Evolutionary conservation across 2,797 vertebrate genomes (phyloP), one percentile per base, ranked within the genome.

Genomic region (Scolopax bukidnonensis): DNA sequence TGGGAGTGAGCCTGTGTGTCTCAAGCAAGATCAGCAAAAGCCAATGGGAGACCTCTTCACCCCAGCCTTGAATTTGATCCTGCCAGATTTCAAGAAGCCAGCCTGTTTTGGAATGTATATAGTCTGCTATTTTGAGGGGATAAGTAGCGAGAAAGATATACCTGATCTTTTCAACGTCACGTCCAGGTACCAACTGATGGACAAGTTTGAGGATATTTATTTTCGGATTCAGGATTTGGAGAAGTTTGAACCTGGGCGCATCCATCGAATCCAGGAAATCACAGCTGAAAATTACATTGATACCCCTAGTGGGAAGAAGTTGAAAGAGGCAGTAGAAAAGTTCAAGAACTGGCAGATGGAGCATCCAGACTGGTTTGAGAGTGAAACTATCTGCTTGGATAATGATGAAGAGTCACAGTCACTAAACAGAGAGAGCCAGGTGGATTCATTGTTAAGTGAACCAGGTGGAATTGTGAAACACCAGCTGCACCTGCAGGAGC

Each of bases 171-270:
- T 99, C 79, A 98, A 98, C 14, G 97, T 99, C 21, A 98, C 97
- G 0, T 96, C 99, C 67, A 98, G 98, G 84, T 99, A 99, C 96
- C 98, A 98, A 3, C 98, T 99, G 81, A 99, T 99, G 98, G 99
- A 99, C 94, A 98, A 98, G 63, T 99, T 99, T 16, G 99, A 99
- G 88, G 99, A 99, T 83, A 96, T 99, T 43, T 99, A 98, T 97
- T 99, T 99, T 96, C 98, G 99, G 33, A 98, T 99, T 80, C 97
- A 99, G 89, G 98, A 99, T 80, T 38, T 98, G 47, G 99, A 99
- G 94, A 99, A 99, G 96, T 99, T 99, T 64, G 98, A 99, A 75
- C 99, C 99, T 0, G 98, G 98, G n/a, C 98, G 96, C 23, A 98
- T 99, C 86, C 98, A 98, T 94, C 98, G 98, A 18, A 97, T 99